Evolutionary conservation across 2,797 vertebrate species (phyloP), one percentile per base, ranked within the genome.

Genomic region (Cephalopachus bancanus): DNA sequence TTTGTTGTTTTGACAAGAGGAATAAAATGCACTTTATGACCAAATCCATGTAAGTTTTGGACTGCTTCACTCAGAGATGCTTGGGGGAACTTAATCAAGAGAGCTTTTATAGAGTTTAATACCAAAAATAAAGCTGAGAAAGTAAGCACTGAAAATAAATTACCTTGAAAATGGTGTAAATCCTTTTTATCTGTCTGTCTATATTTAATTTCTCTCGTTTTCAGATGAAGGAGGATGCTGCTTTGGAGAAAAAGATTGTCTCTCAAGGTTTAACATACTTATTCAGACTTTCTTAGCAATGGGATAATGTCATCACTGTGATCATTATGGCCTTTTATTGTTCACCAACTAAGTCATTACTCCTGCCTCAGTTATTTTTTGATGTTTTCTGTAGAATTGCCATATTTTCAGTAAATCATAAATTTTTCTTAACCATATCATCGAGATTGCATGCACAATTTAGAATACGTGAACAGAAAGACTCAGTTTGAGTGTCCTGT

Each of bases 151-250:
- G 62, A 90, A 94, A 96, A 87, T 95, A 97, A 98, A 97, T 98
- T 98, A 97, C 74, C 96, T 78, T 97, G 88, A 98, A 98, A 95
- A 95, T 26, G 24, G 71, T 79, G 85, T 97, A 97, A 98, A 98
- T 96, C 0, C n/a, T 96, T 97, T 98, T 98, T 98, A 96, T 86
- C 62, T 97, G 11, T 94, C 94, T 98, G 96, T 62, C 96, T 98
- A 96, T 96, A 94, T 94, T 97, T 95, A 97, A 95, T 98, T 94
- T 98, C 95, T 97, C 95, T 87, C 49, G 17, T 98, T 98, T 96
- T 69, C 37, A 79, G 78, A 95, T 26, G 96, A 97, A 49, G 44
- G 55, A 94, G 4, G 81, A 60, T 71, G 89, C 30, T 71, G 89
- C 91, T 97, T 96, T 92, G 83, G 83, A 96, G 67, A 91, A 95